Evolutionary conservation across 2,888 invertebrate species (phyloP).

Genomic region (Panzeria rudis): DNA sequence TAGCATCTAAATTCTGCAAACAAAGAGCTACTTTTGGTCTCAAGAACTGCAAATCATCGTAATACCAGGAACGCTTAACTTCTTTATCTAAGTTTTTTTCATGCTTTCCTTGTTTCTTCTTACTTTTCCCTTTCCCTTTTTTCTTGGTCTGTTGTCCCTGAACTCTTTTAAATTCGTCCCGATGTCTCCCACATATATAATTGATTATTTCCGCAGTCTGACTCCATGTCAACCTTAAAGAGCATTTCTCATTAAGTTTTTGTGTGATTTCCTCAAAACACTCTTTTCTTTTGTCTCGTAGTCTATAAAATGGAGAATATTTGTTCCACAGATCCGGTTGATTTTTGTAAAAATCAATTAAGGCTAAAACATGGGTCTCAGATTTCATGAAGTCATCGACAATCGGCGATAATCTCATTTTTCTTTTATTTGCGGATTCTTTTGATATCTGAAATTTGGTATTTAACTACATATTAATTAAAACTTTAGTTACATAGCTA

Average conservation of each 20-base stretch:
- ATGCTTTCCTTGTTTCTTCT: slow-evolving; percentile 20
- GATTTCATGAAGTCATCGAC: slow-evolving; percentile 57
- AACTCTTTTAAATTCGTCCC: slow-evolving; percentile 50
- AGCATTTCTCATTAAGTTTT: slow-evolving; percentile 51
- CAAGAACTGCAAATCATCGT: slow-evolving; percentile 55
- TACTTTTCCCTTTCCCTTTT: slow-evolving; percentile 39
- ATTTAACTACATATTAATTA: not conserved
- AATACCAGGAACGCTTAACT: slow-evolving; percentile 55
- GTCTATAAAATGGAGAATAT: slow-evolving; percentile 45
- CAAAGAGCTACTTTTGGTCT: slow-evolving; percentile 43
- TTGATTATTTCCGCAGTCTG: slow-evolving; percentile 56
- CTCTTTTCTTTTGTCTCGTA: slow-evolving; percentile 56
- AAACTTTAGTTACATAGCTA: not conserved
- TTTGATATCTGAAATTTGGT: slow-evolving; percentile 10
- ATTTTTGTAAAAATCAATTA: slow-evolving; percentile 63
- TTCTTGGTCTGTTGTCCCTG: slow-evolving; percentile 24
- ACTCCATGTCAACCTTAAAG: slow-evolving; percentile 38
- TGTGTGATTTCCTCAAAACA: slow-evolving; percentile 53
- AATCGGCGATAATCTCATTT: slow-evolving; percentile 46
- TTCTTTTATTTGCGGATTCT: slow-evolving; percentile 22
- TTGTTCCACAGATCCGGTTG: slow-evolving; percentile 62
- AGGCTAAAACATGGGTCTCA: slow-evolving; percentile 39
- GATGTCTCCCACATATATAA: slow-evolving; percentile 52
- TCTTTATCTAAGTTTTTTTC: slow-evolving; percentile 35
- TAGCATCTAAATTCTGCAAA: slow-evolving; percentile 47